Conservation (phyloP, 2,113 vertebrate genomes). For the Eonycteris spelaea region DNA sequence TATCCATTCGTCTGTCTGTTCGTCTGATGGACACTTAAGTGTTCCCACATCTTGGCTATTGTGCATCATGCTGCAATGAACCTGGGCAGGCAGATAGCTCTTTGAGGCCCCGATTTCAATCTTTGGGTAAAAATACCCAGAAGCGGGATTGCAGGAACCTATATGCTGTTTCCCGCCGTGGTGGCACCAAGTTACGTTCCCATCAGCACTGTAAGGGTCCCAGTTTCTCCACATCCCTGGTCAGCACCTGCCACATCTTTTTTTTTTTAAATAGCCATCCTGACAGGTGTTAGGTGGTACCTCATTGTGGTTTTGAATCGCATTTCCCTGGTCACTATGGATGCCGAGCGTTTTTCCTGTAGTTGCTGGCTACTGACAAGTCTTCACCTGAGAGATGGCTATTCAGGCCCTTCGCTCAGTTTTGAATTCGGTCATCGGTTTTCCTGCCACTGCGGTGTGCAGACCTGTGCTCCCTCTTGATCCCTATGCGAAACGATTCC, state of each 20-base stretch:
- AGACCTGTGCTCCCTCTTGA: not conserved
- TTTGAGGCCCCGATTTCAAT: not conserved
- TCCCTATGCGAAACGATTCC: rapidly evolving
- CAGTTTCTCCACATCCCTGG: not conserved
- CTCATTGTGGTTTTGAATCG: not conserved
- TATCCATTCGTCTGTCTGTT: too few species aligned
- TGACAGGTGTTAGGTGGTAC: not conserved
- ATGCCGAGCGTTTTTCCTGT: not conserved
- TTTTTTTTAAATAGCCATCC: not conserved
- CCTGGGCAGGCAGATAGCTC: rapidly evolving
- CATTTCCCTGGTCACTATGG: not conserved
- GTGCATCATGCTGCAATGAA: too few species aligned
- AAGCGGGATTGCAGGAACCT: not conserved
- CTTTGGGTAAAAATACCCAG: not conserved
- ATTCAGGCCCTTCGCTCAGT: not conserved
- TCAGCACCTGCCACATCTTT: not conserved
- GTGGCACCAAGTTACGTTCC: not conserved
- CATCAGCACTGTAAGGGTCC: not conserved
- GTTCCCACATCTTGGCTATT: not conserved
- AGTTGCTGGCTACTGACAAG: not conserved
- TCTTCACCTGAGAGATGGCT: not conserved
- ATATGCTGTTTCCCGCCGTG: not conserved
- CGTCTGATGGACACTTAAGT: not conserved
- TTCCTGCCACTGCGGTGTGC: not conserved
- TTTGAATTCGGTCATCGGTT: not conserved